Evolutionary conservation across 1,140 invertebrate genomes (phyloP).

Genomic region (Drosophila ohnishii): DNA sequence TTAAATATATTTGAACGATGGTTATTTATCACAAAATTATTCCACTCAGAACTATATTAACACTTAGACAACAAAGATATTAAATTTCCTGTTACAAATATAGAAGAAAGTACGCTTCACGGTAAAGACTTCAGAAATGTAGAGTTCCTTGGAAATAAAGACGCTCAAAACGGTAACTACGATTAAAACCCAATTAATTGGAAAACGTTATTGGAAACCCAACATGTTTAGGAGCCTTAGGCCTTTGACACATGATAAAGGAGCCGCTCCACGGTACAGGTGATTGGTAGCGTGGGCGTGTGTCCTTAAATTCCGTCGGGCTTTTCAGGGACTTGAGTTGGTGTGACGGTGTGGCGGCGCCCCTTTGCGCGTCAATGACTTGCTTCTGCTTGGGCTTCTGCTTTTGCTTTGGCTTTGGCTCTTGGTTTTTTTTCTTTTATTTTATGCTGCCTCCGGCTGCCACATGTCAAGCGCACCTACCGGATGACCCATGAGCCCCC

Average conservation of each 20-base stretch:
- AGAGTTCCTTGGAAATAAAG: too few relatives aligned
- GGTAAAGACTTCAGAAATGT: background rate
- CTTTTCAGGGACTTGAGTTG: conserved; percentile 19
- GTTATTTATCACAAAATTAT: background rate
- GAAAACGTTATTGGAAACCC: conserved; percentile 5
- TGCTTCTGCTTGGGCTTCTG: conserved; percentile 31
- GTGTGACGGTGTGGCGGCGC: conserved; percentile 22
- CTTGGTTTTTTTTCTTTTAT: background rate
- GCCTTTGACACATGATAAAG: conserved; percentile 14
- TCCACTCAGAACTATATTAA: background rate
- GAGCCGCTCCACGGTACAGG: conserved; percentile 18
- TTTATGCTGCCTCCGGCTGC: conserved; percentile 34
- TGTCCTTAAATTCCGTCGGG: conserved; percentile 42
- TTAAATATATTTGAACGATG: background rate
- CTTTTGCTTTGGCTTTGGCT: background rate
- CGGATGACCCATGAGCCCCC: conserved; percentile 28
- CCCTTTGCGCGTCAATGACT: conserved; percentile 63
- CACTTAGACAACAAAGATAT: background rate
- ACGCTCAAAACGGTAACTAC: background rate
- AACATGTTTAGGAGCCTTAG: conserved; percentile 1
- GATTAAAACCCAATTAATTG: conserved; percentile 12
- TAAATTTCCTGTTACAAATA: background rate
- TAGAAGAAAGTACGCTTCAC: background rate
- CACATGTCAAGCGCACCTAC: conserved; percentile 54
- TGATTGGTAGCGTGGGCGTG: conserved; percentile 28